These are phyloP conservation scores for Galerucella nymphaeae DNA, from an alignment of 2,888 invertebrate species.

Conservation along the genomic window DNA sequence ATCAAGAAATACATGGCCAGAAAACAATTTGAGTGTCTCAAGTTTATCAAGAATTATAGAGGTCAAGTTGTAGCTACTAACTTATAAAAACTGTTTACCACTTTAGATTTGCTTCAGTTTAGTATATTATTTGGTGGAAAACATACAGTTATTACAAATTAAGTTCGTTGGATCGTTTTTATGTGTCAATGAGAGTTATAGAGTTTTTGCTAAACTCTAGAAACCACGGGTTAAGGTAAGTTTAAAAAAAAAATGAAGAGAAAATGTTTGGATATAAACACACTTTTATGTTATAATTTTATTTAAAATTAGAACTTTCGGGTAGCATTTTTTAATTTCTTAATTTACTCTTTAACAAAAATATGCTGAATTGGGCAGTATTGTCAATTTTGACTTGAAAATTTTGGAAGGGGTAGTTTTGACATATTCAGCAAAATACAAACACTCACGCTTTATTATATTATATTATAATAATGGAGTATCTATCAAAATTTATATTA, in stretches of 20 bases:
- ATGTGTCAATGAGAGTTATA: conserved; percentile 66
- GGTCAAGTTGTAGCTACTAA: neutral
- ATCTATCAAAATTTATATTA: no score
- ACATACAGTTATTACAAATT: neutral
- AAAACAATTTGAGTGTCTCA: neutral
- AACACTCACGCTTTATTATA: no score
- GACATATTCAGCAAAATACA: no score
- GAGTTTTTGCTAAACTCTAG: conserved; percentile 60
- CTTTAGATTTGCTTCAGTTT: neutral
- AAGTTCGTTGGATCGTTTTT: conserved; percentile 34
- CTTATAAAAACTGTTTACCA: neutral
- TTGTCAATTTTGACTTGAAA: no score
- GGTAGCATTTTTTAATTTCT: no score
- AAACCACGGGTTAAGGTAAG: conserved; percentile 62
- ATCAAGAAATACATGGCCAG: neutral
- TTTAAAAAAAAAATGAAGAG: conserved; percentile 13
- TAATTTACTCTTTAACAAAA: no score
- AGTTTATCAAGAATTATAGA: conserved; percentile 2
- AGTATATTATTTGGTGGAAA: neutral
- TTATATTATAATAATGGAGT: no score
- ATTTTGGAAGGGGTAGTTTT: no score
- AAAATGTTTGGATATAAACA: no score
- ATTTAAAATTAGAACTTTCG: no score
- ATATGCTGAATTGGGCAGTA: no score
- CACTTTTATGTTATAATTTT: no score